Evolutionary conservation across 2,797 vertebrate genomes (phyloP).

Genomic region (Florisuga fusca): DNA sequence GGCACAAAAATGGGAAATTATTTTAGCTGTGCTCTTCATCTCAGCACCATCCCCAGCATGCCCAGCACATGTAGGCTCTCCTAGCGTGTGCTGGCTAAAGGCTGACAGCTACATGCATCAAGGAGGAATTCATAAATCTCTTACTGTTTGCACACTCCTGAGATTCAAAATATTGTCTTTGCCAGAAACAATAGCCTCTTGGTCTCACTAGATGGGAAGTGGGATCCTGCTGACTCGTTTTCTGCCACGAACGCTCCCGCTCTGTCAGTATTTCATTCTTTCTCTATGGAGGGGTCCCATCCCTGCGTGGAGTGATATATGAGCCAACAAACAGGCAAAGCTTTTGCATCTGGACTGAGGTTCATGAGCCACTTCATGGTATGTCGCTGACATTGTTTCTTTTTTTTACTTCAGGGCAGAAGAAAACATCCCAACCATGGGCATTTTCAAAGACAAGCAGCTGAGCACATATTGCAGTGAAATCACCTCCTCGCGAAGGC

Average conservation of each 20-base stretch:
- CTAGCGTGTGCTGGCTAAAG: neutral
- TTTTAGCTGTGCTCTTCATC: neutral
- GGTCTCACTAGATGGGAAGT: neutral
- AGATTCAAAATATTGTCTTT: slow-evolving; percentile 1
- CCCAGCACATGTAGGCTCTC: neutral
- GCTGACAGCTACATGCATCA: neutral
- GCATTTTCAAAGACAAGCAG: neutral
- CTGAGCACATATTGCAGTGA: neutral
- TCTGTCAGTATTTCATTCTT: neutral
- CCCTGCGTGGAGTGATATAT: neutral
- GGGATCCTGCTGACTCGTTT: neutral
- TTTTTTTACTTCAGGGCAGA: neutral
- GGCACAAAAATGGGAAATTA: neutral
- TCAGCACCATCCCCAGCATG: neutral
- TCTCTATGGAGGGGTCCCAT: neutral
- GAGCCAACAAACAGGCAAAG: neutral
- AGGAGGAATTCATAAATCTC: slow-evolving; percentile 21
- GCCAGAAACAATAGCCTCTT: slow-evolving; percentile 38
- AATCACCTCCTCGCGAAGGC: accelerated
- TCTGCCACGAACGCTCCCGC: neutral
- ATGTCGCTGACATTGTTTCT: neutral
- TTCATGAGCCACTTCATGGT: neutral
- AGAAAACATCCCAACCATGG: neutral
- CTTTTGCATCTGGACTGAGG: neutral
- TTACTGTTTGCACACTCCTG: slow-evolving; percentile 19